phyloP scores from a whole-genome alignment of 2,113 vertebrate genomes.

The Acrocephalus kingi region DNA sequence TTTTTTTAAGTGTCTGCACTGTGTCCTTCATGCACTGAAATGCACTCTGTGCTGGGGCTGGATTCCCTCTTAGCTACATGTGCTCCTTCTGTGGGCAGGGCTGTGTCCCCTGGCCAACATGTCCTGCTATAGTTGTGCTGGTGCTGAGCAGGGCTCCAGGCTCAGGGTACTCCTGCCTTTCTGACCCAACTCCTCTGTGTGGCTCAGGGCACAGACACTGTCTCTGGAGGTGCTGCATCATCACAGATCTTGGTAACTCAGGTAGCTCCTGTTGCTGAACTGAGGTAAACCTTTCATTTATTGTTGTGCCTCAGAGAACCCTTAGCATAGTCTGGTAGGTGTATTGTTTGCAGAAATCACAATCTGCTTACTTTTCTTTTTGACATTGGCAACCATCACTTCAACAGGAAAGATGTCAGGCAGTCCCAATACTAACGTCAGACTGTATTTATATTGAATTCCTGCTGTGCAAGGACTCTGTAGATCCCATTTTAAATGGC shows the following conservation, averaged over 20 bases:
- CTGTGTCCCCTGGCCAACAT: not conserved
- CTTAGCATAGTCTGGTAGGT: not conserved
- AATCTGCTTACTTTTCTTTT: not conserved
- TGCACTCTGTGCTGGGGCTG: not conserved
- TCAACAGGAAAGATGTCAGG: not conserved
- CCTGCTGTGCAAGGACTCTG: not conserved
- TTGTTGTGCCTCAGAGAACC: not conserved
- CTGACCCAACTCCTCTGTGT: not conserved
- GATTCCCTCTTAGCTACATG: not conserved
- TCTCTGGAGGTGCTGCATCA: not conserved
- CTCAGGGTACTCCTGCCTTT: not conserved
- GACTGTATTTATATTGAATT: not conserved
- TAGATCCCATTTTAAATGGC: not conserved
- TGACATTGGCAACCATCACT: not conserved
- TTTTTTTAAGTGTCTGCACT: not conserved
- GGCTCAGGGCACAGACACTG: not conserved
- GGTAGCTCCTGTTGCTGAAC: not conserved
- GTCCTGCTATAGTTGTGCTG: not conserved
- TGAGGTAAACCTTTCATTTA: not conserved
- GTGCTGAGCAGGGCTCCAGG: not conserved
- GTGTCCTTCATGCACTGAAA: not conserved
- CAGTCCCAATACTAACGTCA: not conserved
- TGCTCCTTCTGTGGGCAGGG: not conserved
- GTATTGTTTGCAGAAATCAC: not conserved
- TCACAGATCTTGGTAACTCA: rapidly evolving